Conservation (phyloP, 2,888 invertebrate species). For the Willowsia nigromaculata region DNA sequence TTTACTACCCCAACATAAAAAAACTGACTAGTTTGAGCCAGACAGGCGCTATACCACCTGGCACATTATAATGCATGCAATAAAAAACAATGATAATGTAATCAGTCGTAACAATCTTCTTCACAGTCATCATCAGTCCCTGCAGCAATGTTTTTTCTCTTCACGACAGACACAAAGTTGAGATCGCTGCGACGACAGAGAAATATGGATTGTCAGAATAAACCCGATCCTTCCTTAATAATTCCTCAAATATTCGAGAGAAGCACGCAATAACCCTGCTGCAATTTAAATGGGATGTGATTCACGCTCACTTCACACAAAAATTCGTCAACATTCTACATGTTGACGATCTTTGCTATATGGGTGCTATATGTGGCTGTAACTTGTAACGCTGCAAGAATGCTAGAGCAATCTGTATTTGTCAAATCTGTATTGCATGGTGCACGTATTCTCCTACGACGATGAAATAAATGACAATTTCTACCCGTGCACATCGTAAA, state of each 20-base stretch:
- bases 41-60: background rate
- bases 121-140: background rate
- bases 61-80: conserved; percentile 1
- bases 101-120: conserved; percentile 45
- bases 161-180: background rate
- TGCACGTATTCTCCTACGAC: background rate
- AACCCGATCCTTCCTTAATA: background rate
- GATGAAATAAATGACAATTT: background rate
- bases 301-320: conserved; percentile 21
- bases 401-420: conserved; percentile 47
- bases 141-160: background rate
- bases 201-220: conserved; percentile 2
- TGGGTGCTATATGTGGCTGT: background rate
- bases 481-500: too few relatives aligned
- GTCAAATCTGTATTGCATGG: conserved; percentile 15
- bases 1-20: background rate
- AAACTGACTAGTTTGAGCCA: background rate
- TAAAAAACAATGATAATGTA: conserved; percentile 52
- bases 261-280: conserved; percentile 14
- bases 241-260: background rate
- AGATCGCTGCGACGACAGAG: background rate
- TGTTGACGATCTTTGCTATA: background rate
- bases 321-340: background rate
- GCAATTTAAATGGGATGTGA: conserved; percentile 12
- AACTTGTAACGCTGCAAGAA: too few relatives aligned